Percentiles rank a stretch among this genome's conserved stretches.
These are phyloP conservation scores for Drosophila nigricruria DNA, from an alignment of 2,888 invertebrate genomes.

Conservation along the genomic window DNA sequence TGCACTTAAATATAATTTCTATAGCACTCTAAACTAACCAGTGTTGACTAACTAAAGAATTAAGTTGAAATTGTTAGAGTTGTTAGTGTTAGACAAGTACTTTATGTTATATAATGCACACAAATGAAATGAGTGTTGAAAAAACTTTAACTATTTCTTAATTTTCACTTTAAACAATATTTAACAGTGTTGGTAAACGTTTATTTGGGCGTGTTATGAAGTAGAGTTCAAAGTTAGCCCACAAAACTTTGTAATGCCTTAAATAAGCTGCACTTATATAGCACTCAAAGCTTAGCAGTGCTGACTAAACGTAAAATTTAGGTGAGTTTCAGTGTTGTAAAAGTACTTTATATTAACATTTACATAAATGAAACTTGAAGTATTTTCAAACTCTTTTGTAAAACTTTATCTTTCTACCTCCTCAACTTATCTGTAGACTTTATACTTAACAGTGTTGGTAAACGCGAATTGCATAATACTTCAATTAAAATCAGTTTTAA, in stretches of 20 bases:
- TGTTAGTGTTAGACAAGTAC: not conserved
- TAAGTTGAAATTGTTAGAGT: not conserved
- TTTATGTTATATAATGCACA: not conserved
- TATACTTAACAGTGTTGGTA: not conserved
- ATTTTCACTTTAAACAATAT: not conserved
- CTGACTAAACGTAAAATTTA: not conserved
- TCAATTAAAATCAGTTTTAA: conserved; percentile 3
- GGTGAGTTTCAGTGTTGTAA: not conserved
- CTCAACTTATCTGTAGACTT: not conserved
- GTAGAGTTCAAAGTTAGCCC: not conserved
- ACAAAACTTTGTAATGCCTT: not conserved
- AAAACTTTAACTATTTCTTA: no score
- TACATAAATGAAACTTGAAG: not conserved
- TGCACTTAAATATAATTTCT: not conserved
- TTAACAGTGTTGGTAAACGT: not conserved
- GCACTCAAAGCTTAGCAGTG: not conserved
- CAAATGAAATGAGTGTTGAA: no score
- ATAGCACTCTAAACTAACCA: not conserved
- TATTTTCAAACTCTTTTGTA: not conserved
- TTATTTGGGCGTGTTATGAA: not conserved
- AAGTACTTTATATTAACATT: not conserved
- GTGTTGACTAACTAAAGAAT: not conserved
- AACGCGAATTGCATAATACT: not conserved
- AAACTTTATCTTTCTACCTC: no score
- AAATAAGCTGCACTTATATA: not conserved